Conservation (phyloP, 1,140 invertebrate genomes). For the Cylas formicarius region DNA sequence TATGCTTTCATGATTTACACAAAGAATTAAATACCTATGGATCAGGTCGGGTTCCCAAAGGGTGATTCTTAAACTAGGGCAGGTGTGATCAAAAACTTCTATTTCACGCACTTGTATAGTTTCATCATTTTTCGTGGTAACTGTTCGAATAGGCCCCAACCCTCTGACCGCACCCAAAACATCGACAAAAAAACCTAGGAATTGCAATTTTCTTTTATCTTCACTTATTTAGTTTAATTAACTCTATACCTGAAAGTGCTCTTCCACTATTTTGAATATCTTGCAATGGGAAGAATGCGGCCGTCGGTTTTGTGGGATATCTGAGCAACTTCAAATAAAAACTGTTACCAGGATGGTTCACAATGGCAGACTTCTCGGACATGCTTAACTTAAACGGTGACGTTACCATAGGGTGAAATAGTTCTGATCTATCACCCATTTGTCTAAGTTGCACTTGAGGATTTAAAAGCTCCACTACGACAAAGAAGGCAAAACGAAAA, state of each 20-base stretch:
- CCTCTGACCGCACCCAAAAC: constrained; percentile 47
- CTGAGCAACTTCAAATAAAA: constrained; percentile 44
- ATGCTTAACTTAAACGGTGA: constrained; percentile 53
- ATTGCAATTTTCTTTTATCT: too few species aligned
- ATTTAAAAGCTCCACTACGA: constrained; percentile 51
- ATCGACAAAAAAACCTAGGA: constrained; percentile 36
- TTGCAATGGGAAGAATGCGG: constrained; percentile 46
- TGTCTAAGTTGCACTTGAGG: constrained; percentile 50
- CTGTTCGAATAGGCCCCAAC: constrained; percentile 43
- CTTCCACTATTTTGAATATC: constrained; percentile 41
- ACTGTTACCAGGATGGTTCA: constrained; percentile 48
- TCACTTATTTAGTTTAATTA: too few species aligned
- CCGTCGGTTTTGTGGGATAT: constrained; percentile 52
- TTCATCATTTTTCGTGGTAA: constrained; percentile 46
- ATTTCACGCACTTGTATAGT: constrained; percentile 44
- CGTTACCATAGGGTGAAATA: constrained; percentile 53
- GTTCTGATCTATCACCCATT: constrained; percentile 47
- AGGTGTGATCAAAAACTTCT: constrained; percentile 48
- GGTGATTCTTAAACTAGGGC: constrained; percentile 42
- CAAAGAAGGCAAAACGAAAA: constrained; percentile 2
- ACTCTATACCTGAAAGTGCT: too few species aligned
- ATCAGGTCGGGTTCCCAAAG: constrained; percentile 46
- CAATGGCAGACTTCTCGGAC: constrained; percentile 54
- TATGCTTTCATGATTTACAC: too few species aligned
- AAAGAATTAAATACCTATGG: constrained; percentile 8